Conservation (phyloP, 2,113 vertebrate genomes). For the Tympanuchus pallidicinctus region DNA sequence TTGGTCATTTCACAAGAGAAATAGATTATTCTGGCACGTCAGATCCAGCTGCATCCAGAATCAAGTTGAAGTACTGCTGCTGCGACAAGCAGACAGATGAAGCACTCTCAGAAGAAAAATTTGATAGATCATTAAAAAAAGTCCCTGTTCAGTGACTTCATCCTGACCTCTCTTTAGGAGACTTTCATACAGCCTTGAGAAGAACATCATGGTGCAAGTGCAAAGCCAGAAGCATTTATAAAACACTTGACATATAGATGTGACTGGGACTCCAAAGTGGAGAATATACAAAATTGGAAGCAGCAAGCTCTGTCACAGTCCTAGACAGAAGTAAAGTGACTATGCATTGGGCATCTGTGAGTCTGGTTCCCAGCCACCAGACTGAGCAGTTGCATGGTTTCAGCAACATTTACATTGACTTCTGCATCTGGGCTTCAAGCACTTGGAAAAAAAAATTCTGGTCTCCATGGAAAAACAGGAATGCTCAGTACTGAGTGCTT, state of each 20-base stretch:
- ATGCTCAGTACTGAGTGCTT: neutral
- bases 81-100: slow-evolving; percentile 24
- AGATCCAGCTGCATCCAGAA: neutral
- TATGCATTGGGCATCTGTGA: fast-evolving
- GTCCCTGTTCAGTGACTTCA: neutral
- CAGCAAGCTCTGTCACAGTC: neutral
- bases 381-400: neutral
- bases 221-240: neutral
- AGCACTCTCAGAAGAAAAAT: neutral
- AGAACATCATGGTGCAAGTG: neutral
- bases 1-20: neutral
- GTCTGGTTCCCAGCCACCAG: neutral
- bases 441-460: neutral
- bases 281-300: neutral
- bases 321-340: neutral
- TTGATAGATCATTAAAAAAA: neutral
- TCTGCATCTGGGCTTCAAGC: neutral
- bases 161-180: neutral
- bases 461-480: neutral
- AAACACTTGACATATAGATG: neutral
- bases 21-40: slow-evolving; percentile 11
- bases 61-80: neutral
- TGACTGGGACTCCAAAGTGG: neutral
- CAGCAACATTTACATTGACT: neutral
- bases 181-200: neutral